phyloP scores from a whole-genome alignment of 2,888 invertebrate species.

The Spisula solida region DNA sequence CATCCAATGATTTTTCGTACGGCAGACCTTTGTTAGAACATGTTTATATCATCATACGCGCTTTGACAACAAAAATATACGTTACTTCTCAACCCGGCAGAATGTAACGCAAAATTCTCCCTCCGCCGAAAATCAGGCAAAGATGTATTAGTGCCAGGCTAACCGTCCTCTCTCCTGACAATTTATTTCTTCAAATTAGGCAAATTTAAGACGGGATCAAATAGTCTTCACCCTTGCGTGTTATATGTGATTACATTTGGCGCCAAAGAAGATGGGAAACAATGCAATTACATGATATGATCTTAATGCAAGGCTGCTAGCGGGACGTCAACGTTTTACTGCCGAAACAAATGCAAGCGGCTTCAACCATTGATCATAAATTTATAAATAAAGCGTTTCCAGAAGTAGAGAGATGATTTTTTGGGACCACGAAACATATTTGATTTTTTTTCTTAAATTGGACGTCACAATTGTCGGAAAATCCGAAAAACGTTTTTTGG shows the following conservation, averaged over 20 bases:
- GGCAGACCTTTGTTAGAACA: not conserved
- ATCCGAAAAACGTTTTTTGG: too few species aligned
- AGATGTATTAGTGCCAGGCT: conserved; percentile 32
- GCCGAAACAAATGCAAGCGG: conserved; percentile 59
- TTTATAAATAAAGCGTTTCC: conserved; percentile 18
- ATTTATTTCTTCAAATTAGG: conserved; percentile 64
- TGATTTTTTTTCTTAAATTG: conserved; percentile 2
- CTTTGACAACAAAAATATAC: not conserved
- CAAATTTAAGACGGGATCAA: conserved; percentile 67
- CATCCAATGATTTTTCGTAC: not conserved
- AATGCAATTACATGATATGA: conserved; percentile 67
- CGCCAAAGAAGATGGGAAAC: conserved; percentile 69
- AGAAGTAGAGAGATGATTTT: not conserved
- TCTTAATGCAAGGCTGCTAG: conserved; percentile 63
- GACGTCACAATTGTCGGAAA: not conserved
- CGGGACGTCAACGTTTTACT: conserved; percentile 56
- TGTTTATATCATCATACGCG: not conserved
- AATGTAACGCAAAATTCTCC: not conserved
- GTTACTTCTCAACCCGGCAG: not conserved
- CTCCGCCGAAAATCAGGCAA: not conserved
- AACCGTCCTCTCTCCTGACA: conserved; percentile 33
- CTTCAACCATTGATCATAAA: conserved; percentile 33
- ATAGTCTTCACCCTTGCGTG: conserved; percentile 60
- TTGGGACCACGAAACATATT: not conserved
- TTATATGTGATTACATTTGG: conserved; percentile 65